Evolutionary conservation across 2,888 invertebrate genomes (phyloP), one percentile per base, ranked within the genome.

Genomic region (Argyra leucocephala): DNA sequence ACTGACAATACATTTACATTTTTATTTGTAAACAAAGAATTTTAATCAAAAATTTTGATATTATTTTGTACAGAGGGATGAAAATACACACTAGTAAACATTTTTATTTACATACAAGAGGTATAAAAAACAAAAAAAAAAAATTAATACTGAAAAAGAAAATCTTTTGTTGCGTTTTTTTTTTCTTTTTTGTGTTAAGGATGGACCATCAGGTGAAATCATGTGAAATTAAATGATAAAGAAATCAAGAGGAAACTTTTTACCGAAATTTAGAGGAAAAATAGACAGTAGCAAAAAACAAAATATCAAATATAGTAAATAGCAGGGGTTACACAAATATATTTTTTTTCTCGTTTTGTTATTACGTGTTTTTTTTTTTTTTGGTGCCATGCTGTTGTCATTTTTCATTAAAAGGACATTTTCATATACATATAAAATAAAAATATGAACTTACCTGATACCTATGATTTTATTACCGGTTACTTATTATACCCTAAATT

Each of bases 321-420:
- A 48, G n/a, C 48, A 3, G n/a, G 31, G 48, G 48, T 48, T 48
- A 37, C 37, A 48, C 18, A 18, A 48, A 5, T 18, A 3, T 18
- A 9, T 48, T 15, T 18, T 48, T 18, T 48, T 18, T n/a, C 15
- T 37, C 48, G 31, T 48, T 48, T 18, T 48, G 48, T 48, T 48
- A 6, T 31, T 31, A 1, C n/a, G n/a, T n/a, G 18, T 48, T 48
- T 18, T 6, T 48, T 48, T n/a, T 18, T 15, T 48, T 18, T 48
- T 9, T 48, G 15, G 15, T 48, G 18, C n/a, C 48, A 48, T 18
- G 48, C 48, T 48, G 48, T 48, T 48, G 48, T 48, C 48, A n/a
- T 48, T 48, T 48, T 48, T 48, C 48, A n/a, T 48, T 48, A 37
- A 37, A 37, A 37, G 48, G 48, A 48, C 48, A 48, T 48, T 48